Percentiles rank a stretch among this genome's conserved stretches.
Conservation (phyloP, 37 sponge, comb jelly and placozoan species). For the Petrosia ficiformis region DNA sequence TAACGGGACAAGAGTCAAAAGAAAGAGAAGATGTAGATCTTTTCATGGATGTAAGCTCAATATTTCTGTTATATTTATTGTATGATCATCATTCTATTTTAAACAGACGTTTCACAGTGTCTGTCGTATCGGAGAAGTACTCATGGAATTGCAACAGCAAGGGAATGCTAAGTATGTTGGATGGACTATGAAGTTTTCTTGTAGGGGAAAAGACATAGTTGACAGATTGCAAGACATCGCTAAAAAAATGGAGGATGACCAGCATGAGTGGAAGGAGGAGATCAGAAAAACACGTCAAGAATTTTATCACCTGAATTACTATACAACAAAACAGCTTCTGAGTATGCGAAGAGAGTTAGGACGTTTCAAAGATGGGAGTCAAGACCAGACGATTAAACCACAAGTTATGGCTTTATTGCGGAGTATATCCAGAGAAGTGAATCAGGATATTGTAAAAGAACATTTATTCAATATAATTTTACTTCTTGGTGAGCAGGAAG, state of each 20-base stretch:
- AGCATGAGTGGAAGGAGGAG: slow-evolving; percentile 24
- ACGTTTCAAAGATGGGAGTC: neutral
- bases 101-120: slow-evolving; percentile 33
- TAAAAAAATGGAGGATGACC: slow-evolving; percentile 41
- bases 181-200: slow-evolving; percentile 22
- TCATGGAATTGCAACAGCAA: slow-evolving; percentile 38
- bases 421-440: slow-evolving; percentile 35
- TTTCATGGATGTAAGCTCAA: slow-evolving; percentile 43
- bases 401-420: slow-evolving; percentile 19
- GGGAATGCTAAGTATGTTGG: slow-evolving; percentile 46
- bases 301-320: slow-evolving; percentile 70
- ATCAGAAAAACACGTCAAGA: slow-evolving; percentile 15
- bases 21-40: slow-evolving; percentile 43
- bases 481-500: too few species aligned
- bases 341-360: slow-evolving; percentile 44
- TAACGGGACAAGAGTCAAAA: slow-evolving; percentile 65
- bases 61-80: neutral
- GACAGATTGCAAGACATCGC: slow-evolving; percentile 22
- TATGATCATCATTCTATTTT: neutral
- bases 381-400: neutral
- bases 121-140: slow-evolving; percentile 40
- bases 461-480: too few species aligned
- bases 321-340: slow-evolving; percentile 62
- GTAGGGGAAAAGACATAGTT: neutral
- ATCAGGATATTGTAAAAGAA: too few species aligned